Conservation (phyloP, 2,797 vertebrate species). For the Lacerta agilis region DNA sequence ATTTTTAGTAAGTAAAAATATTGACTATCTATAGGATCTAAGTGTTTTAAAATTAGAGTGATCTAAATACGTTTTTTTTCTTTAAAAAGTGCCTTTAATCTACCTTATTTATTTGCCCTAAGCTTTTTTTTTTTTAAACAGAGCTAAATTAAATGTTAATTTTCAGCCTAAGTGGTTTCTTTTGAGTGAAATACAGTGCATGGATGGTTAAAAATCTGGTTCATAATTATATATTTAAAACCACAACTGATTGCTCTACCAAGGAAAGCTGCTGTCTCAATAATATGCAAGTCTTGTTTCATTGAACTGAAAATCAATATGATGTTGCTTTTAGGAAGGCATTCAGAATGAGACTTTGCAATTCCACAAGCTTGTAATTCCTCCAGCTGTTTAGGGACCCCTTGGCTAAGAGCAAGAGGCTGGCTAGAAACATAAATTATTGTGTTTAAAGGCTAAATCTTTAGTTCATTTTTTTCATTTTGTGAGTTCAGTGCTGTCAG, state of each 20-base stretch:
- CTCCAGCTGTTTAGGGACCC: background rate
- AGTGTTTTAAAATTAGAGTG: background rate
- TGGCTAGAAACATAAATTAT: background rate
- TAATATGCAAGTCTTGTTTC: background rate
- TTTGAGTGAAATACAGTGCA: background rate
- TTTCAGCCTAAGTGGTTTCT: background rate
- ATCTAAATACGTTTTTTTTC: too few relatives aligned
- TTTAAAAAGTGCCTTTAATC: background rate
- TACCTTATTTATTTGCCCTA: background rate
- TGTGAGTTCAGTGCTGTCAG: background rate
- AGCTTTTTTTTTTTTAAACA: background rate
- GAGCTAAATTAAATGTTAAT: background rate
- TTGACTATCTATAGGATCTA: background rate
- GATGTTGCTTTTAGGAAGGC: slow-evolving; percentile 7
- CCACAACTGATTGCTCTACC: background rate
- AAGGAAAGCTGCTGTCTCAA: background rate
- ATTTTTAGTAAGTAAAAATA: background rate
- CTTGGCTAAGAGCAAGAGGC: background rate
- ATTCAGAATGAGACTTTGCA: background rate
- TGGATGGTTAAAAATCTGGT: accelerated
- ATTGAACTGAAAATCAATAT: slow-evolving; percentile 37
- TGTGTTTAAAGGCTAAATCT: background rate
- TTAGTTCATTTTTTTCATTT: background rate
- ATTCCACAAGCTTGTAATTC: background rate
- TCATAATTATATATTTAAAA: background rate